These are phyloP conservation scores for Sebastes taczanowskii DNA, from an alignment of 2,797 vertebrate species.

Conservation along the genomic window DNA sequence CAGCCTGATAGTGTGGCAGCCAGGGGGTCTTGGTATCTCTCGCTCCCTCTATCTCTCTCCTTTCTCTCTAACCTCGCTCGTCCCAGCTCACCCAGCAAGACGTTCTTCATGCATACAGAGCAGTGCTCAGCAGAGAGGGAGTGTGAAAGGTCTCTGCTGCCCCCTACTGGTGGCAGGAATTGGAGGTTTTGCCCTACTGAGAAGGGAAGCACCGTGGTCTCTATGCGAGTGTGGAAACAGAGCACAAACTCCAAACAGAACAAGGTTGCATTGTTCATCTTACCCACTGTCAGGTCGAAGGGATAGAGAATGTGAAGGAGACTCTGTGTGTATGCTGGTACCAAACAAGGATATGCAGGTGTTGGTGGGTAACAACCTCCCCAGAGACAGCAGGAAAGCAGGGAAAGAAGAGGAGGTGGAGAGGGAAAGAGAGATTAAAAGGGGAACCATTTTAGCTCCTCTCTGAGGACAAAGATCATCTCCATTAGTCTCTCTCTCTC, in stretches of 20 bases:
- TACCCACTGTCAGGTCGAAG: slow-evolving; percentile 49
- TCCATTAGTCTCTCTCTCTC: slow-evolving; percentile 41
- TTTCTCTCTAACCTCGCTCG: slow-evolving; percentile 47
- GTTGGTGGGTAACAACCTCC: slow-evolving; percentile 74
- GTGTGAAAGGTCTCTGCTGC: slow-evolving; percentile 63
- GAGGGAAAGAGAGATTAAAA: slow-evolving; percentile 50
- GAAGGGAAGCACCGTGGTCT: slow-evolving; percentile 11
- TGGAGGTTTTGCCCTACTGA: neutral
- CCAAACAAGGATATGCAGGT: slow-evolving; percentile 65
- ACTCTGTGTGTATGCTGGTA: slow-evolving; percentile 13
- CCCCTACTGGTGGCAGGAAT: slow-evolving; percentile 45
- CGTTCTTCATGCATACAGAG: slow-evolving; percentile 41
- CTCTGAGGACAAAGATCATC: slow-evolving; percentile 60
- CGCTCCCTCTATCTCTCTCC: slow-evolving; percentile 21
- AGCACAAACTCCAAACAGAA: slow-evolving; percentile 32
- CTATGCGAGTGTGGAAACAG: slow-evolving; percentile 12
- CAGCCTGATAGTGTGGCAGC: slow-evolving; percentile 57
- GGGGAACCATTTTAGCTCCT: slow-evolving; percentile 62
- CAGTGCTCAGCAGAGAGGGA: neutral
- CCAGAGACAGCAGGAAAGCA: slow-evolving; percentile 41
- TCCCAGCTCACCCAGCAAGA: slow-evolving; percentile 26
- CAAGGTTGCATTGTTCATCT: slow-evolving; percentile 57
- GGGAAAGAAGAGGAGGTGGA: slow-evolving; percentile 31
- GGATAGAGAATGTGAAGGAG: slow-evolving; percentile 32
- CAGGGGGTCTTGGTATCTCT: slow-evolving; percentile 53